Percentiles rank a stretch among this genome's conserved stretches.
Conservation (phyloP, 2,797 vertebrate genomes). For the Hemitrygon akajei region DNA sequence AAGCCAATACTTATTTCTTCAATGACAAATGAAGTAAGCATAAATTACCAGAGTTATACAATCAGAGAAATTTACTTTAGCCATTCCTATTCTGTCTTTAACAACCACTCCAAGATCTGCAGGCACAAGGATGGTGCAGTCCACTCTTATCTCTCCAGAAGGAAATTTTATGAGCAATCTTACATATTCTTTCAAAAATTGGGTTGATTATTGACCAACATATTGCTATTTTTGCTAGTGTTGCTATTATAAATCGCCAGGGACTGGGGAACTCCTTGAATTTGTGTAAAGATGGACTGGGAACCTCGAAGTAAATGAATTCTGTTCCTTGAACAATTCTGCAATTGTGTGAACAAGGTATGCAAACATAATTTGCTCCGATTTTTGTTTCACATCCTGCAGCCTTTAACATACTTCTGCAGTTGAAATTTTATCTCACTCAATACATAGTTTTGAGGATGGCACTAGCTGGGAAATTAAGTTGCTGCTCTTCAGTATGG, state of each 20-base stretch:
- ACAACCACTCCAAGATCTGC: not conserved
- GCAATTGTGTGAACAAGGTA: not conserved
- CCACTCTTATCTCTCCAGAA: not conserved
- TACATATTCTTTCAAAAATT: not conserved
- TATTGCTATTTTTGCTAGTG: not conserved
- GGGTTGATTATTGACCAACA: not conserved
- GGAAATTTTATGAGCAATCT: not conserved
- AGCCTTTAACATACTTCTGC: no score
- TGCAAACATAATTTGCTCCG: no score
- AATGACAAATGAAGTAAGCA: not conserved
- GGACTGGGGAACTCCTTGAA: not conserved
- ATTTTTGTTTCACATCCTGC: no score
- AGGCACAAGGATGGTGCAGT: not conserved
- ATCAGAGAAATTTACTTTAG: not conserved
- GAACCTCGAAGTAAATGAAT: not conserved
- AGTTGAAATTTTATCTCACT: no score
- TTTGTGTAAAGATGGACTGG: not conserved
- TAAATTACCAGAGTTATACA: not conserved
- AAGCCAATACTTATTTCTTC: not conserved
- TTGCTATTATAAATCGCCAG: not conserved
- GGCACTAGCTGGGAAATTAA: no score
- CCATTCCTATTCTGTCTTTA: not conserved
- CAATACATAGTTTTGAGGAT: no score
- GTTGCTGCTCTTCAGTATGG: no score
- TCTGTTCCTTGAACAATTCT: not conserved